Conservation (phyloP, 2,113 vertebrate species). For the Rhabdornis inornatus region DNA sequence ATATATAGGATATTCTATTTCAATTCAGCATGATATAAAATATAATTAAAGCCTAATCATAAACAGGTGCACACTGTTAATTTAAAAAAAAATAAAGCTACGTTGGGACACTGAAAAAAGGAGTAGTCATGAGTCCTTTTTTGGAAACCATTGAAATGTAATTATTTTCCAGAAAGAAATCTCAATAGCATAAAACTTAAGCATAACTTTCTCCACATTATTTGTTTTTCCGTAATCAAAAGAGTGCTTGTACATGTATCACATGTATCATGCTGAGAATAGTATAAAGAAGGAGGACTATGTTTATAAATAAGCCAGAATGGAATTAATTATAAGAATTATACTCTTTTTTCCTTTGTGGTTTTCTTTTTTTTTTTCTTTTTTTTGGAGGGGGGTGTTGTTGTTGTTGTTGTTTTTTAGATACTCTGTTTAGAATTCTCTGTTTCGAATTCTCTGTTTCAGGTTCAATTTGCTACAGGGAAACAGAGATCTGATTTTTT, state of each 20-base stretch:
- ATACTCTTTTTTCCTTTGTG: not conserved
- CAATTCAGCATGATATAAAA: not conserved
- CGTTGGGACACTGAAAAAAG: not conserved
- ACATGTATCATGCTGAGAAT: not conserved
- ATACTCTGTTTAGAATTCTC: not conserved
- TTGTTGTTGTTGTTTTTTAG: not conserved
- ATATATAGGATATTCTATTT: not conserved
- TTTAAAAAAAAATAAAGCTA: slow-evolving; percentile 3
- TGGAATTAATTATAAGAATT: not conserved
- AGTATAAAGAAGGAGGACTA: not conserved
- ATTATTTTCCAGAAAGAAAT: not conserved
- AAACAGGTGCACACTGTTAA: slow-evolving; percentile 3
- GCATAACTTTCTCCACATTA: not conserved
- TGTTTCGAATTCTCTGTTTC: no score
- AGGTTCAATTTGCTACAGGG: not conserved
- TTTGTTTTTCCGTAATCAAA: not conserved
- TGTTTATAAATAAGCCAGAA: not conserved
- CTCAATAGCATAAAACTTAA: not conserved
- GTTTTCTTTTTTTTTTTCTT: not conserved
- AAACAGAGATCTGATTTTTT: not conserved
- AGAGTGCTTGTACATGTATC: not conserved
- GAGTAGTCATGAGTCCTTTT: not conserved
- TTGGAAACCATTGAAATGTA: not conserved
- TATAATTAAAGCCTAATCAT: slow-evolving; percentile 20
- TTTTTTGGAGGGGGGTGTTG: no score